Evolutionary conservation across 37 sponge, comb jelly and placozoan genomes (phyloP), one percentile per base, ranked within the genome.

Genomic region (Axinella damicornis): DNA sequence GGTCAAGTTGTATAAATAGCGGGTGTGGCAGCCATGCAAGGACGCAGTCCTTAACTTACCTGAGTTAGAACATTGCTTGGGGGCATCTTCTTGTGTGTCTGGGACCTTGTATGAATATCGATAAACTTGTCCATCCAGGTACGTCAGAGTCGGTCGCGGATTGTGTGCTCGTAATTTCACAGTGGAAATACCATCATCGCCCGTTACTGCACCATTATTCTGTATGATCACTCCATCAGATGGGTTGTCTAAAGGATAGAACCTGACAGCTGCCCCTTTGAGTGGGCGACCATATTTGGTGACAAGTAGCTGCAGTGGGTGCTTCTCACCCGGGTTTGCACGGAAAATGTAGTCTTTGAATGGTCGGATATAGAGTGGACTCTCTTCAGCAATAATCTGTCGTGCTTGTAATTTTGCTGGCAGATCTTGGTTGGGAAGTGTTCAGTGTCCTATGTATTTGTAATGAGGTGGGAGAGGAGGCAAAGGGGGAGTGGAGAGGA

Each of bases 351-450:
- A 87, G 21, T 79, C 39, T 31, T 39, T 27, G 34, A 37, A 41
- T 5, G 87, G 87, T 22, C 87, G 72, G 20, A 87, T 2, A 38
- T 60, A 87, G 34, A 58, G n/a, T n/a, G n/a, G n/a, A n/a, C n/a
- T n/a, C n/a, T n/a, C n/a, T n/a, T n/a, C n/a, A n/a, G n/a, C n/a
- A n/a, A n/a, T n/a, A n/a, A n/a, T n/a, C n/a, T n/a, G n/a, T n/a
- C n/a, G n/a, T n/a, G n/a, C n/a, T n/a, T n/a, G n/a, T n/a, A n/a
- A n/a, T n/a, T n/a, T n/a, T n/a, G n/a, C n/a, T n/a, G n/a, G n/a
- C n/a, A n/a, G n/a, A n/a, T n/a, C n/a, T n/a, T n/a, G n/a, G n/a
- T n/a, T n/a, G n/a, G n/a, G n/a, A n/a, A n/a, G n/a, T n/a, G n/a
- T n/a, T n/a, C n/a, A n/a, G n/a, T n/a, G n/a, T n/a, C n/a, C n/a